Percentiles rank a stretch among this genome's conserved stretches.
Conservation (phyloP, 2,113 vertebrate species). For the Cyrtonyx montezumae region DNA sequence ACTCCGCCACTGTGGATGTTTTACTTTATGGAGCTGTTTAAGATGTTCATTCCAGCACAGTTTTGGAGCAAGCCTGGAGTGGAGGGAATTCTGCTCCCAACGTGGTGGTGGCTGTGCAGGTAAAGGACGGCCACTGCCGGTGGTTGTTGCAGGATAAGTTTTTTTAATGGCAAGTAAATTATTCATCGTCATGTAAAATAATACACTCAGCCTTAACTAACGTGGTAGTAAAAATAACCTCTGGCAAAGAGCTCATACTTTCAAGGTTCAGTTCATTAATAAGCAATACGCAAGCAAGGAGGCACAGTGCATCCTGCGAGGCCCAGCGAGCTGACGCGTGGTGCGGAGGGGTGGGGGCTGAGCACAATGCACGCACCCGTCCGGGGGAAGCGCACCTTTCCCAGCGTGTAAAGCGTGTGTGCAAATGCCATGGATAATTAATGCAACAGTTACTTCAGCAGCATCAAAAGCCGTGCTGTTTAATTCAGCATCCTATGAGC, state of each 20-base stretch:
- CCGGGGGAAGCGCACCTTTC: background rate
- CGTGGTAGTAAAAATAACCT: slow-evolving; percentile 26
- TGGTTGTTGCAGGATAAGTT: background rate
- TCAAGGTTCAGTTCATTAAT: slow-evolving; percentile 17
- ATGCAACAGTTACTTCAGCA: slow-evolving; percentile 50
- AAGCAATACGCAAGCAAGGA: background rate
- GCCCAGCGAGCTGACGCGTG: rapidly evolving
- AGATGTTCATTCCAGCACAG: background rate
- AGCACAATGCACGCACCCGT: background rate
- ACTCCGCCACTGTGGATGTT: background rate
- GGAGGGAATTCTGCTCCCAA: background rate
- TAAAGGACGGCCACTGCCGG: rapidly evolving
- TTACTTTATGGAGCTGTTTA: background rate
- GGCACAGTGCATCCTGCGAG: background rate
- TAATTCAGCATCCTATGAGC: slow-evolving; percentile 47
- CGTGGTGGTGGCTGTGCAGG: rapidly evolving
- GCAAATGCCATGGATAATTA: slow-evolving; percentile 58
- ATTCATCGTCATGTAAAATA: slow-evolving; percentile 55
- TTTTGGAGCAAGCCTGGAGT: background rate
- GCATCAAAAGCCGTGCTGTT: slow-evolving; percentile 61
- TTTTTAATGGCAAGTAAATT: slow-evolving; percentile 51
- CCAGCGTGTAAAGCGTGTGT: background rate
- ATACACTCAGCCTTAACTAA: slow-evolving; percentile 48
- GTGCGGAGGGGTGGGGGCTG: background rate
- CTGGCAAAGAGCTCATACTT: slow-evolving; percentile 25